A percentile compares a stretch with the other conserved stretches of the same genome.
Evolutionary conservation across 2,113 vertebrate genomes (phyloP).

Genomic region (Scytalopus superciliaris): DNA sequence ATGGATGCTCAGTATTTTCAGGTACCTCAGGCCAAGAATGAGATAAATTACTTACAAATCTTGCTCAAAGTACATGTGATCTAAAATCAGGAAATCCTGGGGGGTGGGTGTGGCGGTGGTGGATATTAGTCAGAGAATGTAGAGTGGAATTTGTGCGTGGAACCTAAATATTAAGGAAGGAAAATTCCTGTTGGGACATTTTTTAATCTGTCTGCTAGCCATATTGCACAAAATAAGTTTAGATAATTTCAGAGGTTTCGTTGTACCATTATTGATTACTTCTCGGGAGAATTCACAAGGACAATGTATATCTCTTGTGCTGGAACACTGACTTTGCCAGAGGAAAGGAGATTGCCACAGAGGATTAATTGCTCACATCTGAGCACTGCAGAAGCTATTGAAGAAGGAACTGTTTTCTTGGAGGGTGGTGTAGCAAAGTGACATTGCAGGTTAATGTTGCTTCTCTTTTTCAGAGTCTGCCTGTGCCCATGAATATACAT

Average conservation of each 20-base stretch:
- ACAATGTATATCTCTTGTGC: neutral
- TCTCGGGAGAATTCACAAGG: constrained; percentile 6
- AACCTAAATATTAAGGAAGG: constrained; percentile 9
- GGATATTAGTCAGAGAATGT: neutral
- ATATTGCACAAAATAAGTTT: neutral
- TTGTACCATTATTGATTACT: neutral
- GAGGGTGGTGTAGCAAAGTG: neutral
- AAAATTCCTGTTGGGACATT: neutral
- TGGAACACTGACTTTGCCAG: neutral
- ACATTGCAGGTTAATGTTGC: neutral
- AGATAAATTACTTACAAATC: neutral
- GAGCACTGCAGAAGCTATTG: neutral
- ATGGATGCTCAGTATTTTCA: neutral
- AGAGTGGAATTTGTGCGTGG: neutral
- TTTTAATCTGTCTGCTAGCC: constrained; percentile 4
- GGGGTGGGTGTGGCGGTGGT: neutral
- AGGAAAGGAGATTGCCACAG: neutral
- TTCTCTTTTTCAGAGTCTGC: neutral
- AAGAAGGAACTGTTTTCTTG: neutral
- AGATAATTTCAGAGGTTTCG: neutral
- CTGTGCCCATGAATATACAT: neutral
- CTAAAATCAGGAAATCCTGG: neutral
- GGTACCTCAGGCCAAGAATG: neutral
- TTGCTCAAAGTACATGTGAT: neutral
- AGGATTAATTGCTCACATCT: neutral